Evolutionary conservation across 2,888 invertebrate species (phyloP).

Genomic region (Fissipunctia ypsillon): DNA sequence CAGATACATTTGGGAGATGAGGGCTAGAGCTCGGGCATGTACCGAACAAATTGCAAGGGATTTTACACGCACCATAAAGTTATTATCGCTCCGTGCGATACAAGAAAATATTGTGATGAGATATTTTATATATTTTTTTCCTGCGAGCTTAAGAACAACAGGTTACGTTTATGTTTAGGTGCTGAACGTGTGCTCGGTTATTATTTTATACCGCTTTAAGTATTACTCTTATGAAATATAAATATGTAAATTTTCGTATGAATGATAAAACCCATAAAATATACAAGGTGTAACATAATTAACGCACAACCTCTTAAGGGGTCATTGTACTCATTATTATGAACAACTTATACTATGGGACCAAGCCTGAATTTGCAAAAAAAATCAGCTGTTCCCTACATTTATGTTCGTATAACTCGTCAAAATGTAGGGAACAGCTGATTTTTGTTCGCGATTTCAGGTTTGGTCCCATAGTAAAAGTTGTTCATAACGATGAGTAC

Average conservation of each 20-base stretch:
- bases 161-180: conserved; percentile 44
- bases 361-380: no score
- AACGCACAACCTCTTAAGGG: no score
- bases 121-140: conserved; percentile 59
- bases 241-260: not conserved
- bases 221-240: conserved; percentile 7
- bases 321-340: no score
- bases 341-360: no score
- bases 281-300: no score
- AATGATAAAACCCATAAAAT: not conserved
- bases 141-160: conserved; percentile 43
- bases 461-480: no score
- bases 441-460: no score
- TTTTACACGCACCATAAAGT: conserved; percentile 66
- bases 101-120: conserved; percentile 60
- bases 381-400: no score
- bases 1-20: conserved; percentile 63
- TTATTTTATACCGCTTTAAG: conserved; percentile 41
- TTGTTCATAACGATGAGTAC: no score
- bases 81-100: conserved; percentile 63
- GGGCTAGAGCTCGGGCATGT: conserved; percentile 58
- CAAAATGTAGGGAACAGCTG: no score
- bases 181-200: conserved; percentile 30
- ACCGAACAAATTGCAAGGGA: conserved; percentile 61
- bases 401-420: no score